Conservation (phyloP, 2,888 invertebrate genomes). For the Harpalus rubripes region DNA sequence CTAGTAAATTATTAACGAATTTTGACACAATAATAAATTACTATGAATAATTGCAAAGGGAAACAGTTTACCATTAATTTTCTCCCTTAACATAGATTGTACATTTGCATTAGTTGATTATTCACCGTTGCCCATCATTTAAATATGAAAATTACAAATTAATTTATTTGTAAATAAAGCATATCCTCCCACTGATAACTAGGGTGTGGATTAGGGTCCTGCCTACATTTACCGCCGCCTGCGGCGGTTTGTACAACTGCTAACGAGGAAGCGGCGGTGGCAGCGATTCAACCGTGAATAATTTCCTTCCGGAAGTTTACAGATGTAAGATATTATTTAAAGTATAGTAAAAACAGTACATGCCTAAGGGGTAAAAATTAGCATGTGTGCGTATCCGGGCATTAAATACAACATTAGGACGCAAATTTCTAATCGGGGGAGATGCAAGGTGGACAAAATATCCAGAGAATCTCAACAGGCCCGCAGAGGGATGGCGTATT, state of each 20-base stretch:
- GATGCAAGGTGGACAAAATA: neutral
- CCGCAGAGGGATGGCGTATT: neutral
- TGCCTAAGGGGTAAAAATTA: conserved; percentile 62
- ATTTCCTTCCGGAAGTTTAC: conserved; percentile 66
- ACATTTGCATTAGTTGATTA: conserved; percentile 20
- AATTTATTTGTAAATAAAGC: conserved; percentile 9
- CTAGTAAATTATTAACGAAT: too few relatives aligned
- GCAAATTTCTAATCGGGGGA: conserved; percentile 66
- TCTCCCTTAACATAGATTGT: neutral
- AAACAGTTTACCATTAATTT: neutral
- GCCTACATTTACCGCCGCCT: conserved; percentile 23
- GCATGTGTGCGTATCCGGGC: conserved; percentile 65
- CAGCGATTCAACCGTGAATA: conserved; percentile 60
- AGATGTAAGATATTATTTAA: conserved; percentile 67
- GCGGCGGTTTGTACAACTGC: conserved; percentile 43
- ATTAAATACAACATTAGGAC: conserved; percentile 66
- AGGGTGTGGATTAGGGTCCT: neutral
- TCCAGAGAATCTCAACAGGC: neutral
- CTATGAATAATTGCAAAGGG: neutral
- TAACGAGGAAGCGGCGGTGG: conserved; percentile 45
- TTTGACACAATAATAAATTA: too few relatives aligned
- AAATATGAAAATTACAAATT: conserved; percentile 36
- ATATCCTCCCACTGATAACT: conserved; percentile 8
- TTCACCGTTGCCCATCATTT: neutral
- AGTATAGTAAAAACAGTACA: conserved; percentile 64